A percentile compares a stretch with the other conserved stretches of the same genome.
These are phyloP conservation scores for Stigmatopora nigra DNA, from an alignment of 2,113 vertebrate genomes.

Conservation along the genomic window DNA sequence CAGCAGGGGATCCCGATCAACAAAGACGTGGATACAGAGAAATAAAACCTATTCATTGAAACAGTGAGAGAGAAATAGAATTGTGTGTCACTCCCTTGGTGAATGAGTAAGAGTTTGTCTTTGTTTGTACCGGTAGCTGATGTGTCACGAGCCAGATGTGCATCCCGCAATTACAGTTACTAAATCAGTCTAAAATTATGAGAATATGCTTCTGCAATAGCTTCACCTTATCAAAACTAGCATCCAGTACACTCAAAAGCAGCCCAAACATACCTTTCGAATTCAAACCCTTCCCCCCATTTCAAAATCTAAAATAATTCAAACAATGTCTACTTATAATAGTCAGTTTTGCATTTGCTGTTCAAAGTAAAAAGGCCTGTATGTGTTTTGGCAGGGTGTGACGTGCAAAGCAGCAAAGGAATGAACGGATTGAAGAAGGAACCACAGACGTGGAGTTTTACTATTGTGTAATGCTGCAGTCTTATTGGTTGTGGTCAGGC, in stretches of 20 bases:
- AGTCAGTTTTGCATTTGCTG: not conserved
- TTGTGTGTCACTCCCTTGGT: conserved; percentile 21
- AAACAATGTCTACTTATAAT: conserved; percentile 5
- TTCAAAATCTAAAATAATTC: conserved; percentile 3
- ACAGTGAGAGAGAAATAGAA: conserved; percentile 9
- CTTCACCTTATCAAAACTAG: conserved; percentile 14
- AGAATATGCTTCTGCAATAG: not conserved
- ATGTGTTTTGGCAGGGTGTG: conserved; percentile 42
- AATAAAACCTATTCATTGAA: conserved; percentile 5
- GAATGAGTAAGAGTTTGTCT: conserved; percentile 3
- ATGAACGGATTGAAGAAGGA: conserved; percentile 31
- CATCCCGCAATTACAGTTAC: not conserved
- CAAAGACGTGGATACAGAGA: conserved; percentile 1
- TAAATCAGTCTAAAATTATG: not conserved
- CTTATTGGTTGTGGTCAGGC: conserved; percentile 41
- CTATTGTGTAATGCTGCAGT: conserved; percentile 53
- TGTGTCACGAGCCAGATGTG: not conserved
- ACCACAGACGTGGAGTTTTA: conserved; percentile 40
- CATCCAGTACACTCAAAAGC: not conserved
- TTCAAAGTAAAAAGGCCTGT: conserved; percentile 14
- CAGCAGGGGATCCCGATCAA: not conserved
- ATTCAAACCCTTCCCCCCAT: not conserved
- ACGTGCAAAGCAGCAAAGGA: conserved; percentile 38
- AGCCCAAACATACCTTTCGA: not conserved
- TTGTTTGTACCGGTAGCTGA: conserved; percentile 9